Conservation (phyloP, 2,888 invertebrate species). For the Ganaspis brasiliensis region DNA sequence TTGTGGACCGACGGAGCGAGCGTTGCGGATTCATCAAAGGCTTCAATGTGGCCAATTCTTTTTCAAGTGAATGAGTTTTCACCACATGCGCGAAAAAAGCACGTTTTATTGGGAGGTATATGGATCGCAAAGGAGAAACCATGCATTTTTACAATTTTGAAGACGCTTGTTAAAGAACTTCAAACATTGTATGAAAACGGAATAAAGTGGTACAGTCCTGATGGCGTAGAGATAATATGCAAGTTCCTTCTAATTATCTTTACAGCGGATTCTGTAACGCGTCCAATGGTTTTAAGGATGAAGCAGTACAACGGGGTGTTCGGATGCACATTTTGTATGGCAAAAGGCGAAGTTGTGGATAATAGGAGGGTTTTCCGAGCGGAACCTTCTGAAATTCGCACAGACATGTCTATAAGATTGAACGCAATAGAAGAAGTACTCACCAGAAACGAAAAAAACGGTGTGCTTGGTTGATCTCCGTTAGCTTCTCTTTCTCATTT, state of each 20-base stretch:
- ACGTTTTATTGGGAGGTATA: constrained; percentile 51
- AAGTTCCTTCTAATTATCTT: background rate
- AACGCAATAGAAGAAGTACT: background rate
- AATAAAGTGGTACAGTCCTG: constrained; percentile 44
- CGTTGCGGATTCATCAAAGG: constrained; percentile 47
- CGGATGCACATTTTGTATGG: constrained; percentile 56
- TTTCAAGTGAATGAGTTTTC: constrained; percentile 53
- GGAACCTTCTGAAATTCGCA: background rate
- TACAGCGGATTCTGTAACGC: constrained; percentile 51
- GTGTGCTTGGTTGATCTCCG: constrained; percentile 36
- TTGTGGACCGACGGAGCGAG: constrained; percentile 42
- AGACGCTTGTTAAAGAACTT: background rate
- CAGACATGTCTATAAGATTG: background rate
- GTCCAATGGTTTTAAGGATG: constrained; percentile 53
- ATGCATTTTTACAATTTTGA: background rate
- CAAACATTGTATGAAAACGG: constrained; percentile 45
- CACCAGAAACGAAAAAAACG: constrained; percentile 19
- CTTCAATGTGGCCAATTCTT: constrained; percentile 52
- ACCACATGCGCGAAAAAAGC: constrained; percentile 48
- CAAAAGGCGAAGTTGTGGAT: background rate
- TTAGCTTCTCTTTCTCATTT: constrained; percentile 40
- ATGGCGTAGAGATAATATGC: background rate
- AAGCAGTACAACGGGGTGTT: constrained; percentile 55
- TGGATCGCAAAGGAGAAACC: constrained; percentile 51
- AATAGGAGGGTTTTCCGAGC: background rate